Evolutionary conservation across 2,797 vertebrate genomes (phyloP), one percentile per base, ranked within the genome.

Genomic region (Propithecus deckenii): DNA sequence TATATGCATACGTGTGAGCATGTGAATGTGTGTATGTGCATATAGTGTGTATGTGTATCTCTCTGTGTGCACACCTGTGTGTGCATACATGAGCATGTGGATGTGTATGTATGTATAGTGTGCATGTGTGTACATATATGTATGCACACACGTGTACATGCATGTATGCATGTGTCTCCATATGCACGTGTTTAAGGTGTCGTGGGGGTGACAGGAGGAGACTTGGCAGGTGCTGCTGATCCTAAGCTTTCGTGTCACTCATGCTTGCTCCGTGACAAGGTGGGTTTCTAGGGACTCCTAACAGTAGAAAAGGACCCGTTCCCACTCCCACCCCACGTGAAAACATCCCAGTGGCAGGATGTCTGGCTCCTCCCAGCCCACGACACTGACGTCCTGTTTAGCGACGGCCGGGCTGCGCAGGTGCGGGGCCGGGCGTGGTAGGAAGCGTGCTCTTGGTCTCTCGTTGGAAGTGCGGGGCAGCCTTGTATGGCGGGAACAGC

Each of bases 341-440:
- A 32, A 15, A 22, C 38, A 35, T 20, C 57, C 65, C 2, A 0
- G 20, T 6, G 2, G n/a, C 38, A 55, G n/a, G 18, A 8, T 2
- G 4, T 38, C 5, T 4, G 0, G 28, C 20, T 9, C 12, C 12
- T 41, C 20, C n/a, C 2, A 12, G 1, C 50, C 41, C 14, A 41
- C 20, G 4, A 0, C 35, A 13, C 32, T 20, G 12, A 61, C 3
- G 22, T 9, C 48, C 18, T 4, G 6, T 3, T 18, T 14, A 4
- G 38, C 3, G 41, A 55, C 43, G 0, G 0, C 63, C 3, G 3
- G 0, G 6, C 1, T 6, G 38, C 67, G 12, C 13, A 35, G n/a
- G 32, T 67, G 81, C 3, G 61, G 25, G 25, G 50, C 5, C 2
- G 20, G 32, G 17, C 1, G 2, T 5, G n/a, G 8, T 1, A 2